Percentiles rank a stretch among this genome's conserved stretches.
phyloP scores from a whole-genome alignment of 1,140 invertebrate species.

The Samia ricini region DNA sequence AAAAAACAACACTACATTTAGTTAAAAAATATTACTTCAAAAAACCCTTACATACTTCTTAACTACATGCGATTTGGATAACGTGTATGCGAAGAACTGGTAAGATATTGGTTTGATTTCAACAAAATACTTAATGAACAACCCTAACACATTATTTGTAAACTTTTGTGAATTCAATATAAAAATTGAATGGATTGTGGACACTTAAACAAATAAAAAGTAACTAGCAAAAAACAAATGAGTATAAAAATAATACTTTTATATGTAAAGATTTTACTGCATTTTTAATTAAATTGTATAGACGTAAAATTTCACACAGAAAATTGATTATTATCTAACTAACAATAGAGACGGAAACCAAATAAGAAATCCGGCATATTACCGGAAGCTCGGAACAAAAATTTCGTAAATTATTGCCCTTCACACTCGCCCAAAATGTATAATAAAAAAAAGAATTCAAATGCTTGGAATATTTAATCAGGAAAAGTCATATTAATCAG shows the following conservation, averaged over 20 bases:
- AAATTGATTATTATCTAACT: not conserved
- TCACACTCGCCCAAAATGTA: conserved; percentile 17
- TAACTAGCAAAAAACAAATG: not conserved
- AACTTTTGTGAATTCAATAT: too few relatives aligned
- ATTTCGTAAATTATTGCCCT: conserved; percentile 25
- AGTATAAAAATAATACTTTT: too few relatives aligned
- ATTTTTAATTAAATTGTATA: not conserved
- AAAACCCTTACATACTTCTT: too few relatives aligned
- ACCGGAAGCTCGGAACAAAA: conserved; percentile 7
- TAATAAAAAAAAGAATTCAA: conserved; percentile 17
- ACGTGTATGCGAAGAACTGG: too few relatives aligned
- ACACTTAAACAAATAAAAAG: too few relatives aligned
- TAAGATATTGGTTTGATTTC: too few relatives aligned
- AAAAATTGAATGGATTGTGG: too few relatives aligned
- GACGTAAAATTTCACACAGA: not conserved
- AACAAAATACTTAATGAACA: too few relatives aligned
- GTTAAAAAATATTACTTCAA: too few relatives aligned
- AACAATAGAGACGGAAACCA: not conserved
- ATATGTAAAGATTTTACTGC: not conserved
- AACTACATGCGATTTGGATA: too few relatives aligned
- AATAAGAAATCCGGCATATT: conserved; percentile 14
- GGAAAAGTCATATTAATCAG: conserved; percentile 32
- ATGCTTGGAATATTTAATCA: conserved; percentile 41
- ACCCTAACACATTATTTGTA: too few relatives aligned
- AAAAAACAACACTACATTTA: too few relatives aligned